Percentiles rank a stretch among this genome's conserved stretches.
Evolutionary conservation across 1,140 invertebrate genomes (phyloP).

Genomic region (Linepithema humile): DNA sequence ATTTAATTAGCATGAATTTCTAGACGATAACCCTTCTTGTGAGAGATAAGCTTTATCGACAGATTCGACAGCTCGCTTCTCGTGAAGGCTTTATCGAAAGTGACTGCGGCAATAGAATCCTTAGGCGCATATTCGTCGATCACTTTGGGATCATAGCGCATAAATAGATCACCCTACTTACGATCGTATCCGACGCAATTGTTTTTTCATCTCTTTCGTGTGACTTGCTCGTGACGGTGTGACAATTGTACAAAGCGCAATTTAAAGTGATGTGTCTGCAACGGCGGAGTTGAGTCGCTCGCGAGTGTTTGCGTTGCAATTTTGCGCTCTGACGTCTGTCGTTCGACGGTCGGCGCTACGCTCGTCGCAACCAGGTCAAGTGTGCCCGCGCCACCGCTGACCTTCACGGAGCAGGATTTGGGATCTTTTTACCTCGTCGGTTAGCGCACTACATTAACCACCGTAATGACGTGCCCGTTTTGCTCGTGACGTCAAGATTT

Average conservation of each 20-base stretch:
- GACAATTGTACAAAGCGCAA: not conserved
- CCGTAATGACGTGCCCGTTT: not conserved
- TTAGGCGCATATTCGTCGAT: constrained; percentile 8
- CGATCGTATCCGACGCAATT: not conserved
- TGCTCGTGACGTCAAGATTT: not conserved
- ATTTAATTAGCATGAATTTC: constrained; percentile 21
- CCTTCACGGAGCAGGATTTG: constrained; percentile 59
- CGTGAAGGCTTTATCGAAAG: not conserved
- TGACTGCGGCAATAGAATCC: not conserved
- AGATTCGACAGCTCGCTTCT: not conserved
- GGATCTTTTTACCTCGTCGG: constrained; percentile 49
- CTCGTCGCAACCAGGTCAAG: constrained; percentile 64
- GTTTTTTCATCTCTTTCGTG: not conserved
- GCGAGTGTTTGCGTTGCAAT: constrained; percentile 41
- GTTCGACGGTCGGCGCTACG: constrained; percentile 44
- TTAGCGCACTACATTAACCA: constrained; percentile 21
- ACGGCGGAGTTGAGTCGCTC: not conserved
- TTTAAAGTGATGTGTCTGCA: constrained; percentile 19
- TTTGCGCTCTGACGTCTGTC: constrained; percentile 44
- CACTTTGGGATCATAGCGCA: not conserved
- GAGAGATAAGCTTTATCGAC: not conserved
- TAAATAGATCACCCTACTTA: not conserved
- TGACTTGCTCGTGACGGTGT: not conserved
- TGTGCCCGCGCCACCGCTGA: constrained; percentile 60
- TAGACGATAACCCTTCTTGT: not conserved